These are phyloP conservation scores for Atopsyche davidsoni DNA, from an alignment of 1,140 invertebrate species.

Conservation along the genomic window DNA sequence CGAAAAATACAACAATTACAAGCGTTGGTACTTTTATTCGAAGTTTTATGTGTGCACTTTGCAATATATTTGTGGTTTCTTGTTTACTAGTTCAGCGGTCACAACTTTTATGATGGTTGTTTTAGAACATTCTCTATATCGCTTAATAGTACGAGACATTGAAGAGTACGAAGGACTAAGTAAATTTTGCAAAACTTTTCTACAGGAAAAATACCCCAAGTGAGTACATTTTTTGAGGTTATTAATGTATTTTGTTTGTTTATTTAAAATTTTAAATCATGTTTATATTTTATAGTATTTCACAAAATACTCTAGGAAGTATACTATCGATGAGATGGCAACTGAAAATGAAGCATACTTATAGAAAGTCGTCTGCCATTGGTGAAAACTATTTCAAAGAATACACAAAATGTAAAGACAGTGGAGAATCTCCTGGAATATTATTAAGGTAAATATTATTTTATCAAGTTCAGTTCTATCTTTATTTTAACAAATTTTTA, in stretches of 20 bases:
- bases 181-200: conserved; percentile 33
- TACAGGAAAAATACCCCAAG: conserved; percentile 35
- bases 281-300: conserved; percentile 28
- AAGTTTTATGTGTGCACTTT: too few species aligned
- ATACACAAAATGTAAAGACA: conserved; percentile 32
- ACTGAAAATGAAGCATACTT: conserved; percentile 41
- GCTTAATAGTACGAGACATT: conserved; percentile 30
- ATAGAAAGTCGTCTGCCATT: conserved; percentile 32
- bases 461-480: too few species aligned
- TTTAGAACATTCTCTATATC: conserved; percentile 11
- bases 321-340: conserved; percentile 45
- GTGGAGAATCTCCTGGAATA: conserved; percentile 47
- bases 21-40: too few species aligned
- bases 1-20: too few species aligned
- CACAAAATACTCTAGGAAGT: conserved; percentile 45
- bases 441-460: conserved; percentile 50
- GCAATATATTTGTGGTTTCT: too few species aligned
- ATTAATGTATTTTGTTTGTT: background rate
- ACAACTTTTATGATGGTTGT: too few species aligned
- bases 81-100: too few species aligned
- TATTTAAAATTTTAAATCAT: background rate
- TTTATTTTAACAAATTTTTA: too few species aligned
- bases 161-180: conserved; percentile 33
- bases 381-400: conserved; percentile 34
- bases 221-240: conserved; percentile 17